Base-by-base conservation (phyloP, 1,140 invertebrate species). In the Rhizoglyphus robini region DNA sequence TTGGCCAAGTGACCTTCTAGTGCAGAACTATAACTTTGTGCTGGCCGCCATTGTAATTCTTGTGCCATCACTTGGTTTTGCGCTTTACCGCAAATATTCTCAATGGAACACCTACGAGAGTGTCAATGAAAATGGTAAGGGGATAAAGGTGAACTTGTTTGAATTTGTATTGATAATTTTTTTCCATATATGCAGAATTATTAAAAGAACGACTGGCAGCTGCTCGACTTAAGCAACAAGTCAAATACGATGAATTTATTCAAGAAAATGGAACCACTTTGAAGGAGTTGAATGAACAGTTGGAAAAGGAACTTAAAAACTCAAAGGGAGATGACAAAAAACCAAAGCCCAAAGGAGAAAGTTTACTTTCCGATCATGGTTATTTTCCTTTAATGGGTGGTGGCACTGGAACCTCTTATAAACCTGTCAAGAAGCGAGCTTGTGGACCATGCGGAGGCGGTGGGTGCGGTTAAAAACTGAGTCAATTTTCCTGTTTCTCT, bases 391-490 rank as follows among this genome's bases (percentile, higher is more conserved):
- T 64, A 25, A 64, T 64, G 63, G 46, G 46, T 36, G 11, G 5
- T 3, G 41, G 20, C 4, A 1, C 41, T 8, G 23, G 61, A 8
- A 54, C 8, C 34, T 32, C 41, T 20, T 64, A 49, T 51, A n/a
- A 48, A 64, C 63, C 63, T 15, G 2, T 29, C 11, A 41, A 29
- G 27, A 60, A 60, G 25, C 41, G 46, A 18, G 5, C 38, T 3
- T 64, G 63, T 38, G 63, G 63, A 18, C 63, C 63, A 2, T 63
- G 36, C 30, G 58, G 58, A 32, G 46, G 63, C 27, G 63, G 63
- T 34, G 63, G 63, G 13, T 64, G 63, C 25, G 63, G 63, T 30
- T 64, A 51, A 51, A 57, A 27, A 31, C 5, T 58, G 46, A 8
- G 15, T 27, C 4, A 41, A 27, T 54, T 62, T 48, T 13, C 15